Percentiles rank a stretch among this genome's conserved stretches.
phyloP scores from a whole-genome alignment of 2,113 vertebrate genomes.

The Psittacula cyanocephala region DNA sequence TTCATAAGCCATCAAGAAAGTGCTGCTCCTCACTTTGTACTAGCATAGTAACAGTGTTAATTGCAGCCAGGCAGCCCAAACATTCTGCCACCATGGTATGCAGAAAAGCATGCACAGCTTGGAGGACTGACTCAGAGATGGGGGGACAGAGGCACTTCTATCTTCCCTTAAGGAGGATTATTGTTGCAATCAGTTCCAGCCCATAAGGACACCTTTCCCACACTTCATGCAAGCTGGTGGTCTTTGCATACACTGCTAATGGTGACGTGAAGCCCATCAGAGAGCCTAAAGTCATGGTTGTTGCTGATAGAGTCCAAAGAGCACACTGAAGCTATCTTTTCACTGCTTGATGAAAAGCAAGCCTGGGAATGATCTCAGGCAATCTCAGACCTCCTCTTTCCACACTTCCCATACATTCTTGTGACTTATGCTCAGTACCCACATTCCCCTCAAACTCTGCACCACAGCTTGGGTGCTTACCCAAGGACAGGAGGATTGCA shows the following conservation, averaged over 20 bases:
- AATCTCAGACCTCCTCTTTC: not conserved
- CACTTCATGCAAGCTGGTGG: not conserved
- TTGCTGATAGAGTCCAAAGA: not conserved
- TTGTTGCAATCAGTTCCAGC: not conserved
- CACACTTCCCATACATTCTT: not conserved
- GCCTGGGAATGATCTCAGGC: fast-evolving
- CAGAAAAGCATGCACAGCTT: not conserved
- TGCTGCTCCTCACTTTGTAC: not conserved
- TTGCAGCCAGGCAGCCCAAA: not conserved
- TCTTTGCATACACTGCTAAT: not conserved
- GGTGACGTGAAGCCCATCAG: not conserved
- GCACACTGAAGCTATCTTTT: not conserved
- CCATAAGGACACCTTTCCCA: not conserved
- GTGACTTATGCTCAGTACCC: not conserved
- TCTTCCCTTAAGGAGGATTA: not conserved
- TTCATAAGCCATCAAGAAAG: constrained; percentile 4
- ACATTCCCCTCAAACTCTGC: not conserved
- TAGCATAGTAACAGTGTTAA: not conserved
- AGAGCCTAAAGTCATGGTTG: not conserved
- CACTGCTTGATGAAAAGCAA: not conserved
- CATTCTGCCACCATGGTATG: fast-evolving
- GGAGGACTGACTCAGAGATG: not conserved
- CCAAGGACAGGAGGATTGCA: not conserved
- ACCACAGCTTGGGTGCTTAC: not conserved
- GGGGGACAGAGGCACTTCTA: not conserved